Conservation (phyloP, 2,888 invertebrate genomes). For the Tipula lateralis region DNA sequence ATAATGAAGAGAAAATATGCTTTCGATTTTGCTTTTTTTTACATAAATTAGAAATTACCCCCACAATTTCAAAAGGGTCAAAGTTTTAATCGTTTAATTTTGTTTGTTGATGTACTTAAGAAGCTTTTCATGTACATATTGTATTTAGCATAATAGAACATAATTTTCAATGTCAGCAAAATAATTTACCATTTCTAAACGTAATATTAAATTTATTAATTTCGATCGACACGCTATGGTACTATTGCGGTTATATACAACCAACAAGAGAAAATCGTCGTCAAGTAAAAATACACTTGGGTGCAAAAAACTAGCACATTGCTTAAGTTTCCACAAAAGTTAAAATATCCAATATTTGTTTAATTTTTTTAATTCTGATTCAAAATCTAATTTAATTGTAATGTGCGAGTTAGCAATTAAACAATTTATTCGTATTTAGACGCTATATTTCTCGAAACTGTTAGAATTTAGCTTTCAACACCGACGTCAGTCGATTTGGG, state of each 20-base stretch:
- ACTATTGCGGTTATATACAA: background rate
- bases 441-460: no score
- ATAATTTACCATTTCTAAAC: background rate
- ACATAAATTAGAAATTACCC: background rate
- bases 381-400: no score
- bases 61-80: no score
- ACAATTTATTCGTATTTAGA: no score
- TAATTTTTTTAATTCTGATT: no score
- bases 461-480: no score
- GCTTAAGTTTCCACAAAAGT: no score
- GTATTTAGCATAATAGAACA: background rate
- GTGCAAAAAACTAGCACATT: no score
- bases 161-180: background rate
- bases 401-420: no score
- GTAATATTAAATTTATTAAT: background rate
- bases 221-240: background rate
- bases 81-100: background rate
- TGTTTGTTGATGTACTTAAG: background rate
- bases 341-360: no score
- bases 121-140: background rate
- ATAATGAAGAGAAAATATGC: background rate
- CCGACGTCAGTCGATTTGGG: no score
- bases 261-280: background rate
- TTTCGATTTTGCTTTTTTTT: background rate
- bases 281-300: background rate